phyloP scores from a whole-genome alignment of 2,113 vertebrate genomes.

The Carassius carassius region DNA sequence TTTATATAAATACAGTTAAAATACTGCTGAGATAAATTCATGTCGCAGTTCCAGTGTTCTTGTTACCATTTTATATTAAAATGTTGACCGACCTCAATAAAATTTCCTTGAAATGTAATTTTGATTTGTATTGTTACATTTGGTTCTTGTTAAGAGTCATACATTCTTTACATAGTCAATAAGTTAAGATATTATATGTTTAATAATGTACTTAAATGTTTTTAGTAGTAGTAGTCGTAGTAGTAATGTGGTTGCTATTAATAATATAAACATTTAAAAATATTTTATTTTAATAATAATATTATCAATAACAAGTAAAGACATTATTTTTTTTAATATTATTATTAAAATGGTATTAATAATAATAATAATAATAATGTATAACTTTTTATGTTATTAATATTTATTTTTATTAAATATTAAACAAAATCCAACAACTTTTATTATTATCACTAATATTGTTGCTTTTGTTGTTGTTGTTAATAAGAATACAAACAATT shows the following conservation, averaged over 20 bases:
- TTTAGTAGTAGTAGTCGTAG: too few species aligned
- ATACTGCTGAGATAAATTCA: not conserved
- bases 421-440: too few species aligned
- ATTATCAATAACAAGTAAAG: not conserved
- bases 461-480: not conserved
- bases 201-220: not conserved
- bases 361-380: too few species aligned
- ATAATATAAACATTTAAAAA: not conserved
- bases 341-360: too few species aligned
- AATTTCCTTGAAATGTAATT: not conserved
- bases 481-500: too few species aligned
- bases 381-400: not conserved
- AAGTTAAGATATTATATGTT: not conserved
- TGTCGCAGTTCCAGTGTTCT: not conserved
- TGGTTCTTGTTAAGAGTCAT: not conserved
- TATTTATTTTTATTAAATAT: not conserved
- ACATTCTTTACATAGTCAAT: not conserved
- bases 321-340: not conserved
- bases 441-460: too few species aligned
- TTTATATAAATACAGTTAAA: slow-evolving; percentile 24
- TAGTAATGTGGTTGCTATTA: not conserved
- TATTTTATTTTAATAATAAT: not conserved
- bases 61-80: not conserved
- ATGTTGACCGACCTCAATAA: not conserved
- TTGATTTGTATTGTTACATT: not conserved